A percentile compares a stretch with the other conserved stretches of the same genome.
Evolutionary conservation across 1,140 invertebrate genomes (phyloP).

Genomic region (Grapholita molesta): DNA sequence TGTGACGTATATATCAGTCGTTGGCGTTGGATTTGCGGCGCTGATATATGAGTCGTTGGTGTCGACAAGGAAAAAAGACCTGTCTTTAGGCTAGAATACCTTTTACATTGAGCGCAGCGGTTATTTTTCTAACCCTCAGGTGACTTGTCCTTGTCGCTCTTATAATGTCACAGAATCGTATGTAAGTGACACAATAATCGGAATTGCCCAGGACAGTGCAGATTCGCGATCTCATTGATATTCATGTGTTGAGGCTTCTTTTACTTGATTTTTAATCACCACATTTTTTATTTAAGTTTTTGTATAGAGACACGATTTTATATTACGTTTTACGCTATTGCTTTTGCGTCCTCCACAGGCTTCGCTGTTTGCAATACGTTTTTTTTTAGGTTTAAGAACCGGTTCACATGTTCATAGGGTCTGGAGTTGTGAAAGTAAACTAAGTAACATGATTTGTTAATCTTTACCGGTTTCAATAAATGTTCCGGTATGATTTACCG

Average conservation of each 20-base stretch:
- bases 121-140: not conserved
- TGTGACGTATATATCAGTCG: too few species aligned
- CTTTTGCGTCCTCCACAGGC: slow-evolving; percentile 28
- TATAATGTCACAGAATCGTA: not conserved
- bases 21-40: too few species aligned
- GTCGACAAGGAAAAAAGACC: too few species aligned
- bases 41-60: too few species aligned
- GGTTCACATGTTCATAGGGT: not conserved
- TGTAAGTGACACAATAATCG: not conserved
- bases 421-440: too few species aligned
- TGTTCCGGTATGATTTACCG: too few species aligned
- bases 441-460: too few species aligned
- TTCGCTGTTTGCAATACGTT: slow-evolving; percentile 21
- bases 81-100: too few species aligned
- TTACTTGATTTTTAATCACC: slow-evolving; percentile 37
- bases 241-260: slow-evolving; percentile 62
- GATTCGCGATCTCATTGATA: slow-evolving; percentile 62
- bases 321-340: slow-evolving; percentile 42
- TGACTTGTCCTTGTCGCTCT: not conserved
- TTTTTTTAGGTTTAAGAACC: slow-evolving; percentile 27
- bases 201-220: not conserved
- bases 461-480: too few species aligned
- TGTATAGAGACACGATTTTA: slow-evolving; percentile 61
- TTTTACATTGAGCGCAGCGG: not conserved
- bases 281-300: slow-evolving; percentile 55